Evolutionary conservation across 2,797 vertebrate species (phyloP).

Genomic region (Paramormyrops hopkinsi): DNA sequence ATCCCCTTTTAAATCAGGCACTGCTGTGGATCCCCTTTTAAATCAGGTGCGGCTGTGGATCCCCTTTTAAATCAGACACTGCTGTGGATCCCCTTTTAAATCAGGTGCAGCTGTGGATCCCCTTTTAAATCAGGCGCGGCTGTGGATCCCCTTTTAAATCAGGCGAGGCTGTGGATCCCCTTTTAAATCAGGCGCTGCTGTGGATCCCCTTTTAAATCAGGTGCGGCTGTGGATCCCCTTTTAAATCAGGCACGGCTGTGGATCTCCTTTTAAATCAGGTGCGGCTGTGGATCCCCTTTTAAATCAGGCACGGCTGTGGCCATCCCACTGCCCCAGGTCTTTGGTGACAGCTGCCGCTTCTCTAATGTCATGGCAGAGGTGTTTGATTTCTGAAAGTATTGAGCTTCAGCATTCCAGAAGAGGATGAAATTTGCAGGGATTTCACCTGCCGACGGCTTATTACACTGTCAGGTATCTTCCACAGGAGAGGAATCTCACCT

Average conservation of each 20-base stretch:
- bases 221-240: neutral
- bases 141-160: neutral
- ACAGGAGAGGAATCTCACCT: neutral
- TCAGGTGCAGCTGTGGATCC: no score
- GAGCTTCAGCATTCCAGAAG: slow-evolving; percentile 16
- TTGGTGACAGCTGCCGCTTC: neutral
- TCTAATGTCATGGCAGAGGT: slow-evolving; percentile 24
- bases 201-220: slow-evolving; percentile 4
- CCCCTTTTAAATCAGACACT: neutral
- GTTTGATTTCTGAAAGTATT: slow-evolving; percentile 26
- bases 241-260: no score
- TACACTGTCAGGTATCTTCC: neutral
- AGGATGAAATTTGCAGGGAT: slow-evolving; percentile 33
- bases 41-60: no score
- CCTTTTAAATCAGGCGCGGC: no score
- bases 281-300: neutral
- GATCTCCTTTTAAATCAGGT: no score
- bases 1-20: no score
- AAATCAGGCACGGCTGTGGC: neutral
- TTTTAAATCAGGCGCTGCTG: neutral
- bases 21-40: neutral
- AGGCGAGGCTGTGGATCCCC: neutral
- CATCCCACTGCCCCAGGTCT: neutral
- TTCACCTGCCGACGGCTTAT: neutral
- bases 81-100: neutral